Evolutionary conservation across 2,797 vertebrate species (phyloP).

Genomic region (Lagodon rhomboides): DNA sequence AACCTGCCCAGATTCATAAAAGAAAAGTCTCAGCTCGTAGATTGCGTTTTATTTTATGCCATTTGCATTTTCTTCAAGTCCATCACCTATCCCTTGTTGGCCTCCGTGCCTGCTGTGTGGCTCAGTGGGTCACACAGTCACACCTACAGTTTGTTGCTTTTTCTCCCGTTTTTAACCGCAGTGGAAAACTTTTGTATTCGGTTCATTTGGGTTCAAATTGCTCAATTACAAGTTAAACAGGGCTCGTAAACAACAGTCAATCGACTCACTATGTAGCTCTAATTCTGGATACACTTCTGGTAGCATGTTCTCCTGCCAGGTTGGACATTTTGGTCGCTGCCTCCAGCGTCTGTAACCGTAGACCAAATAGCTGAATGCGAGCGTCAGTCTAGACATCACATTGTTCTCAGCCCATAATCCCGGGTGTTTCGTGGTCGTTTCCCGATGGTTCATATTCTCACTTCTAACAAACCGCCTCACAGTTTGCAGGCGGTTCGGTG

Average conservation of each 20-base stretch:
- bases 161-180: constrained; percentile 4
- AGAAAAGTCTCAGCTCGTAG: constrained; percentile 2
- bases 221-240: constrained; percentile 27
- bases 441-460: constrained; percentile 26
- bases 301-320: background rate
- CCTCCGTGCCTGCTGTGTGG: background rate
- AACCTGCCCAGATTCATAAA: constrained; percentile 25
- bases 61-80: constrained; percentile 12
- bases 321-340: background rate
- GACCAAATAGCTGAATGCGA: background rate
- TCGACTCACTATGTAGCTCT: background rate
- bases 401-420: constrained; percentile 10
- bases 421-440: constrained; percentile 27
- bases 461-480: constrained; percentile 23
- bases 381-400: background rate
- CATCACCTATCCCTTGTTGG: background rate
- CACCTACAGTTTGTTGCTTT: constrained; percentile 24
- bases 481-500: background rate
- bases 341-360: background rate
- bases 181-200: constrained; percentile 34
- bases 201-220: constrained; percentile 27
- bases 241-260: constrained; percentile 37
- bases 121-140: constrained; percentile 30
- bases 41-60: background rate
- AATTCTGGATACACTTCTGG: constrained; percentile 10